These are phyloP conservation scores for Petrocephalus sullivani DNA, from an alignment of 2,797 vertebrate genomes.

Conservation along the genomic window DNA sequence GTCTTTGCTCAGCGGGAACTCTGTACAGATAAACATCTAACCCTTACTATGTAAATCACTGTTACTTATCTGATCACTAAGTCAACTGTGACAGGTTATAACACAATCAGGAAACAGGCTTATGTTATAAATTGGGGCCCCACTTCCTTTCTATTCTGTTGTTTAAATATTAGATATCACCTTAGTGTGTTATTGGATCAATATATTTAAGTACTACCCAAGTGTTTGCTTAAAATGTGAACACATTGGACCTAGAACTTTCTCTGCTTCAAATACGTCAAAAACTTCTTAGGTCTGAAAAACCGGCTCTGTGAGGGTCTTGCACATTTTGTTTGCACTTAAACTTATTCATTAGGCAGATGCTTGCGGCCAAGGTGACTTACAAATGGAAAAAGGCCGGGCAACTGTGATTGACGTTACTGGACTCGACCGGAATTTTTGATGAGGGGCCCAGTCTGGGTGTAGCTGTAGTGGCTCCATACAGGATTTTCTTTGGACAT, in stretches of 20 bases:
- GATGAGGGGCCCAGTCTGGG: background rate
- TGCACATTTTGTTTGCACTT: background rate
- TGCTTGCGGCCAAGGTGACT: background rate
- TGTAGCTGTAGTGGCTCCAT: background rate
- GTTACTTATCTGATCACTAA: background rate
- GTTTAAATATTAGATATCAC: background rate
- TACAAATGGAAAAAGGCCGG: background rate
- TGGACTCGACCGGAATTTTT: background rate
- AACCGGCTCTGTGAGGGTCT: background rate
- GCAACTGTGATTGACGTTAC: background rate
- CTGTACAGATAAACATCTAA: background rate
- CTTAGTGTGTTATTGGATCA: background rate
- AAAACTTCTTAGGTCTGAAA: background rate
- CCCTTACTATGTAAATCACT: background rate
- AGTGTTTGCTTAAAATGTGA: background rate
- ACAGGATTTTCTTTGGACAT: background rate
- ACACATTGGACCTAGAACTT: background rate
- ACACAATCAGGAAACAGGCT: background rate
- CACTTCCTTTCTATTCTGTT: background rate
- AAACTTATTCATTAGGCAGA: background rate
- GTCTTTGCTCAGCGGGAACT: background rate
- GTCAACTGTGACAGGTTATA: background rate
- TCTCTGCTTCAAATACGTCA: background rate
- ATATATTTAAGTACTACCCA: conserved; percentile 1
- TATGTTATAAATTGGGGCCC: background rate